Evolutionary conservation across 1,140 invertebrate species (phyloP).

Genomic region (Rhynchophorus ferrugineus): DNA sequence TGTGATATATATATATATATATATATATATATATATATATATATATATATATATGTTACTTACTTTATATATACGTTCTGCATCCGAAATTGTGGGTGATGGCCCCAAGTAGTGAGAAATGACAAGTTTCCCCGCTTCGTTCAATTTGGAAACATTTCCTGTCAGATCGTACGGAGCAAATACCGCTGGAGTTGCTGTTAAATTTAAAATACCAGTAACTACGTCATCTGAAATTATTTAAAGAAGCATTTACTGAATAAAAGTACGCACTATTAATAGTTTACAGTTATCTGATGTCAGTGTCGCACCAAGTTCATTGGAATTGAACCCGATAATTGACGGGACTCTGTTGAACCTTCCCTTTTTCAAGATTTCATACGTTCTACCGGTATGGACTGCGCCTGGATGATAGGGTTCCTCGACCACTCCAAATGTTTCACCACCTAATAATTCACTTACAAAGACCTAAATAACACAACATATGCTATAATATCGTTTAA

Average conservation of each 20-base stretch:
- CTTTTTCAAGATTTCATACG: constrained; percentile 23
- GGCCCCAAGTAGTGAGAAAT: background rate
- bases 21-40: too few relatives aligned
- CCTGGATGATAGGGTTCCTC: constrained; percentile 28
- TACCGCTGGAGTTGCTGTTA: background rate
- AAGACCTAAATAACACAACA: background rate
- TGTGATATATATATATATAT: too few relatives aligned
- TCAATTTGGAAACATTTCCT: background rate
- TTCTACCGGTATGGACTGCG: constrained; percentile 27
- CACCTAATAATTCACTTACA: constrained; percentile 3
- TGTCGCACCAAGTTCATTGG: constrained; percentile 20
- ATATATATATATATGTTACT: too few relatives aligned
- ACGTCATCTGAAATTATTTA: background rate
- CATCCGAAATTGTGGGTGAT: too few relatives aligned
- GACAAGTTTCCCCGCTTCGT: background rate
- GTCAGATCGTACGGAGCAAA: constrained; percentile 4
- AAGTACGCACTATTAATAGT: too few relatives aligned
- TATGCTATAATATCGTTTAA: background rate
- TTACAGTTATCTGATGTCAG: too few relatives aligned
- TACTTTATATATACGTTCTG: too few relatives aligned
- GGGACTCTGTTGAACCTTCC: constrained; percentile 31
- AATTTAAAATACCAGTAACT: background rate
- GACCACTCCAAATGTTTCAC: constrained; percentile 28
- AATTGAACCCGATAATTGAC: constrained; percentile 31
- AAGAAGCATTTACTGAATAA: background rate